These are phyloP conservation scores for Cyclophora punctaria DNA, from an alignment of 2,888 invertebrate species.

Conservation along the genomic window DNA sequence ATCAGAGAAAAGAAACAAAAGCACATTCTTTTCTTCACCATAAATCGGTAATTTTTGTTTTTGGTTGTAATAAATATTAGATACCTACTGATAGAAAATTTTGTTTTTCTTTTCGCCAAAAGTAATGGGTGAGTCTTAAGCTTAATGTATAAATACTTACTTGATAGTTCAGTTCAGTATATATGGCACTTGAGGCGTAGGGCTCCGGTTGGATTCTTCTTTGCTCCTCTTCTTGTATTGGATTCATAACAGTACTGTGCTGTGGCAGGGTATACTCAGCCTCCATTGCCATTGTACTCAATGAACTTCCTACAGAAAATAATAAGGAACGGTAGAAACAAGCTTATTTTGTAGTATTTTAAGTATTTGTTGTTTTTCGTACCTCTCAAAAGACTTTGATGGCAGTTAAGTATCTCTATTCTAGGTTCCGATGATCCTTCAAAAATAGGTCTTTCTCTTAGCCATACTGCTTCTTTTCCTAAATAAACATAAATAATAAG, in stretches of 20 bases:
- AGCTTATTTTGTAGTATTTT: background rate
- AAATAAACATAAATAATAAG: conserved; percentile 37
- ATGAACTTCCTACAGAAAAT: conserved; percentile 46
- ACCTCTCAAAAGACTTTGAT: conserved; percentile 61
- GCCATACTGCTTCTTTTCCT: conserved; percentile 67
- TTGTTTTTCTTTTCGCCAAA: background rate
- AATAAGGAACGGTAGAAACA: background rate
- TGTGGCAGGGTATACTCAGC: conserved; percentile 68
- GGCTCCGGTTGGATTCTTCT: conserved; percentile 76
- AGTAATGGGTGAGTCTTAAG: conserved; percentile 6
- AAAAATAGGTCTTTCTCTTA: conserved; percentile 58
- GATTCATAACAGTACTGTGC: conserved; percentile 49
- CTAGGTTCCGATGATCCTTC: conserved; percentile 64
- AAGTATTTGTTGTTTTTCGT: conserved; percentile 12
- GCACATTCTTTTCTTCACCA: no score
- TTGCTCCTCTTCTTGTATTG: conserved; percentile 52
- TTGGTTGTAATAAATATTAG: no score
- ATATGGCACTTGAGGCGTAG: conserved; percentile 83
- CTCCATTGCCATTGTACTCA: conserved; percentile 64
- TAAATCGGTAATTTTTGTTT: no score
- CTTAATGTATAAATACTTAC: conserved; percentile 25
- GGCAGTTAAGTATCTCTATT: conserved; percentile 65
- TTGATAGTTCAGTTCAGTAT: conserved; percentile 67
- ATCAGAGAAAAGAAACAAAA: no score
- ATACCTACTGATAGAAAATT: no score